Evolutionary conservation across 1,140 invertebrate species (phyloP), one percentile per base, ranked within the genome.

Genomic region (Drosophila fuyamai): DNA sequence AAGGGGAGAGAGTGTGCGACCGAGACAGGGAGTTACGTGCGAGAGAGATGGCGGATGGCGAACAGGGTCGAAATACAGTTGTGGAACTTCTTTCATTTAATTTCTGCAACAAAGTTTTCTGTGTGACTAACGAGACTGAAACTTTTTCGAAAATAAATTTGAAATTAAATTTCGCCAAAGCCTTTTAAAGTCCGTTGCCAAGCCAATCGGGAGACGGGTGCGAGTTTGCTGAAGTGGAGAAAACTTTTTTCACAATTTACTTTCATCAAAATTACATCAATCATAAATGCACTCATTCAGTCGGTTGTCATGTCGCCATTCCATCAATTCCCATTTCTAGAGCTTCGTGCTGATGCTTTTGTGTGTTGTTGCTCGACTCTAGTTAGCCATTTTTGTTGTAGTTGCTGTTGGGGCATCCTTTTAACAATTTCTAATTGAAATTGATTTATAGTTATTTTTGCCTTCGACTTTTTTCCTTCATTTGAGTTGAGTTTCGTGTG

Each of bases 201-300:
- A 53, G 48, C 40, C 60, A 47, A 44, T 23, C 23, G 48, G 35
- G 29, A 23, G 12, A 14, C 14, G 27, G 12, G 10, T 16, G 40
- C n/a, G 18, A 48, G 38, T 29, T 71, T 48, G 47, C 18, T 58
- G 57, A n/a, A 47, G 55, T 58, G 70, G 75, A 76, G 72, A 74
- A 77, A 84, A 81, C 62, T 81, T 80, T 71, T 53, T 76, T 58
- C 48, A 54, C 35, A 67, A 86, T 67, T 50, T 88, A 80, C 67
- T 89, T 86, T 86, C 80, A 83, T 86, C 83, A 86, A 86, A 86
- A 82, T 83, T 79, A 83, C 83, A 86, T 86, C 83, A 88, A 86
- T 86, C 83, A 86, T 86, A 83, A 82, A 79, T 86, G 83, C 84
- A 86, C 83, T 86, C 75, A 86, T 79, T 86, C 75, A 68, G 43